Percentiles rank a stretch among this genome's conserved stretches.
Conservation (phyloP, 2,888 invertebrate genomes). For the Drosophila ustulata region DNA sequence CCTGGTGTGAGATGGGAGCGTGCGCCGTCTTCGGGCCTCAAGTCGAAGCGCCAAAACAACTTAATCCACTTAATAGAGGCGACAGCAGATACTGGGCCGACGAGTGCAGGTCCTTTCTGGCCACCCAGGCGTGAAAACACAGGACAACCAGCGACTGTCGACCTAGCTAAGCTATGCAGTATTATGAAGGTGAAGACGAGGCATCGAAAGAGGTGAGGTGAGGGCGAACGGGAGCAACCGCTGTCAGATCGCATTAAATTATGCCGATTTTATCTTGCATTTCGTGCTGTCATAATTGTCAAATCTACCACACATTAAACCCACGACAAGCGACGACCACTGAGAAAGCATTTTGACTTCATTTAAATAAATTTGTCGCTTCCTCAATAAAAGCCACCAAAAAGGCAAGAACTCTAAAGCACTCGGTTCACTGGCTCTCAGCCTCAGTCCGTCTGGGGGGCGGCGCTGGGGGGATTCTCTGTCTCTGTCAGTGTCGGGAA, state of each 20-base stretch:
- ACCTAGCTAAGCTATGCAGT: not conserved
- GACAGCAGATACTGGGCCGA: constrained; percentile 51
- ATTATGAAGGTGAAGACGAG: not conserved
- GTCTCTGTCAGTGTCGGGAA: constrained; percentile 4
- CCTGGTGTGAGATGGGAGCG: constrained; percentile 1
- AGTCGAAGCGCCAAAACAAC: constrained; percentile 57
- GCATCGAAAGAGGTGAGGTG: not conserved
- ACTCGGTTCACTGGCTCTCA: constrained; percentile 27
- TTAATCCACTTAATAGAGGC: constrained; percentile 75
- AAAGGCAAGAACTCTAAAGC: constrained; percentile 45
- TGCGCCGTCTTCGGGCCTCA: constrained; percentile 9
- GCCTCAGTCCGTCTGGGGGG: not conserved
- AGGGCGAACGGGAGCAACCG: not conserved
- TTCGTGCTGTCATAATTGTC: constrained; percentile 75
- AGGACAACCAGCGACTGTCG: constrained; percentile 16
- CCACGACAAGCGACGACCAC: constrained; percentile 39
- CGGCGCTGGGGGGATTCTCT: not conserved
- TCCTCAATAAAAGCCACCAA: constrained; percentile 72
- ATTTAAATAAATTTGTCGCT: constrained; percentile 77
- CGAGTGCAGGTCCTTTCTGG: constrained; percentile 42
- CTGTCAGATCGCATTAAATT: constrained; percentile 52
- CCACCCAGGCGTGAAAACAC: constrained; percentile 39
- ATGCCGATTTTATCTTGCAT: constrained; percentile 66
- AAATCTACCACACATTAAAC: constrained; percentile 74
- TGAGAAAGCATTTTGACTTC: constrained; percentile 69